phyloP scores from a whole-genome alignment of 2,797 vertebrate genomes.

The Pseudochromis fuscus region DNA sequence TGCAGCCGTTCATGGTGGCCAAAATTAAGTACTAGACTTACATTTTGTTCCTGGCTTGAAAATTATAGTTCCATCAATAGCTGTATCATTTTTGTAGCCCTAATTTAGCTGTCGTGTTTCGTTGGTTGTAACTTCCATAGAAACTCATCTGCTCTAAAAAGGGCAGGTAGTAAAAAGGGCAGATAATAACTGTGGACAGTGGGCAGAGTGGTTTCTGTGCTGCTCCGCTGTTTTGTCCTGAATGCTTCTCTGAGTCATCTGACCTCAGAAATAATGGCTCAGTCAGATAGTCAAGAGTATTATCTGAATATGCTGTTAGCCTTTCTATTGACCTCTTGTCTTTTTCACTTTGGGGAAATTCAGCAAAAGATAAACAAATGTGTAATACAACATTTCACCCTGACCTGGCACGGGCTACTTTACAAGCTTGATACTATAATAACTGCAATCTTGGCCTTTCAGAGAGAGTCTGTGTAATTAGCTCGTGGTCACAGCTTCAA shows the following conservation, averaged over 20 bases:
- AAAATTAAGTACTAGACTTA: constrained; percentile 1
- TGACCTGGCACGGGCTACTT: neutral
- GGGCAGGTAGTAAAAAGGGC: neutral
- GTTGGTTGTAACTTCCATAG: neutral
- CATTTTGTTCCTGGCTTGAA: neutral
- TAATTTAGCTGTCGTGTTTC: neutral
- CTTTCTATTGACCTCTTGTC: constrained; percentile 20
- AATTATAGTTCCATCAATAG: neutral
- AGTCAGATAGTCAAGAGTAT: constrained; percentile 5
- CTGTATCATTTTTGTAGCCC: neutral
- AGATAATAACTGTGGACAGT: constrained; percentile 18
- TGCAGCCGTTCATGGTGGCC: neutral
- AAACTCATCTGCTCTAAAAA: neutral
- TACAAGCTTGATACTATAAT: neutral
- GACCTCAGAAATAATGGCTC: constrained; percentile 29
- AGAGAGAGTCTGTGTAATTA: neutral
- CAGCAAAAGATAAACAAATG: constrained; percentile 29
- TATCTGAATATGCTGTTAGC: constrained; percentile 27
- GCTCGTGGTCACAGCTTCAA: neutral
- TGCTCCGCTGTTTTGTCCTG: neutral
- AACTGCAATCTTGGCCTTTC: neutral
- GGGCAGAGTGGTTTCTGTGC: constrained; percentile 14
- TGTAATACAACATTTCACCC: constrained; percentile 25
- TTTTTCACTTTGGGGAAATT: constrained; percentile 11
- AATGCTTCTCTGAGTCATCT: constrained; percentile 39